Evolutionary conservation across 2,888 invertebrate genomes (phyloP), one percentile per base, ranked within the genome.

Genomic region (Rhorus exstirpatorius): DNA sequence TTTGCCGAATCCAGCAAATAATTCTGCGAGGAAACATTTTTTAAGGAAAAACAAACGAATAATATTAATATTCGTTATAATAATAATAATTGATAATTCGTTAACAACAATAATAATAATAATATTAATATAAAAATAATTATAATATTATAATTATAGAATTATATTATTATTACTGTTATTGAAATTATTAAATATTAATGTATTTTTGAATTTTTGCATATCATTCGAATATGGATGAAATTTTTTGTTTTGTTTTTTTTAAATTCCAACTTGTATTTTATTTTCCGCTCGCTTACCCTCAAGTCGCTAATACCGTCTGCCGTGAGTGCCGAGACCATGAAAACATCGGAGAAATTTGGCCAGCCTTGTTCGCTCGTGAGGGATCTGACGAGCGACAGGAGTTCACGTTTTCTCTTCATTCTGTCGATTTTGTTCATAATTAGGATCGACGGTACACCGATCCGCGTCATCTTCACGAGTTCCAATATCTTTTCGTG

Each of bases 341-440:
- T 96, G 91, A 99, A 99, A 8, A 99, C 96, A 90, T 97, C 96
- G 26, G 95, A 94, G 93, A 99, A 99, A 85, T 96, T 92, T n/a
- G 95, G 94, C 96, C 97, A 97, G 6, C 95, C 95, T 0, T 84
- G 76, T 0, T 90, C 88, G 4, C 95, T 95, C 3, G 97, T 97
- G 63, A 99, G 92, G 51, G 93, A 94, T 53, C 94, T 94, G 0
- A 96, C 96, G 12, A 97, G 88, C 53, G 96, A 95, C 51, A 99
- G 93, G n/a, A 99, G 92, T 77, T 86, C 12, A 0, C 60, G 14
- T 95, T 95, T 86, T 94, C 93, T 92, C 96, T 97, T 21, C 94
- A 96, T 92, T 95, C 96, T 89, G 90, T 93, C 93, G 91, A 97
- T 96, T 95, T 99, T 99, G 93, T 99, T 99, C 17, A 99, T 93